A percentile compares a stretch with the other conserved stretches of the same genome.
Evolutionary conservation across 1,140 invertebrate species (phyloP).

Genomic region (Drosophila pseudoobscura): DNA sequence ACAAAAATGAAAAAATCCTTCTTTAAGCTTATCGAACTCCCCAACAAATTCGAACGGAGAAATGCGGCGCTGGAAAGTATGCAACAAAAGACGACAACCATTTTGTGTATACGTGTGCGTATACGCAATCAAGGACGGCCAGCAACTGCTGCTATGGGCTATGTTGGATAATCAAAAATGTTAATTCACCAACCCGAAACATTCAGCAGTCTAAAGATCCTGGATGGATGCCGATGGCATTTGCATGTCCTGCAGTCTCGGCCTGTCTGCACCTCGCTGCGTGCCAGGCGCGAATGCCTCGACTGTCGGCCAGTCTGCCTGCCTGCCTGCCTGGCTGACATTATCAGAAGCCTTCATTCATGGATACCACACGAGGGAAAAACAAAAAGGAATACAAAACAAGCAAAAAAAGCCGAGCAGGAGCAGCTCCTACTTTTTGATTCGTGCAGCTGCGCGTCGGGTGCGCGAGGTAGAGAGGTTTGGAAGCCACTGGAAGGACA

Average conservation of each 20-base stretch:
- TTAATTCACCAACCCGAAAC: slow-evolving; percentile 30
- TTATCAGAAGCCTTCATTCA: slow-evolving; percentile 67
- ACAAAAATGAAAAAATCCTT: no score
- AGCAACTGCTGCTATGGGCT: background rate
- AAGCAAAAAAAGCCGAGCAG: slow-evolving; percentile 28
- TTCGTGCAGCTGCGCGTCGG: slow-evolving; percentile 53
- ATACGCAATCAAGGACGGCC: slow-evolving; percentile 29
- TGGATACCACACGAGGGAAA: slow-evolving; percentile 65
- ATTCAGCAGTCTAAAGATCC: slow-evolving; percentile 46
- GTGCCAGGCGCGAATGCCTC: slow-evolving; percentile 52
- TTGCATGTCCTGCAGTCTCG: slow-evolving; percentile 32
- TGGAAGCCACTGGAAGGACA: slow-evolving; percentile 67
- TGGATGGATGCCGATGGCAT: background rate
- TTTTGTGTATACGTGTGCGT: slow-evolving; percentile 25
- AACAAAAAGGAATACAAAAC: background rate
- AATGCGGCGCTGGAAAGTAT: slow-evolving; percentile 34
- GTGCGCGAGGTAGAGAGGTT: slow-evolving; percentile 53
- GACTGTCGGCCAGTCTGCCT: no score
- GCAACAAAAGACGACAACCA: slow-evolving; percentile 13
- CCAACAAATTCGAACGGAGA: slow-evolving; percentile 9
- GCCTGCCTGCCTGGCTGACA: slow-evolving; percentile 19
- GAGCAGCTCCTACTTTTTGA: slow-evolving; percentile 38
- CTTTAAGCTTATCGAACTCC: background rate
- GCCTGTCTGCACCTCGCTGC: slow-evolving; percentile 49
- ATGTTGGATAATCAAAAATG: slow-evolving; percentile 46